Evolutionary conservation across 2,888 invertebrate genomes (phyloP), one percentile per base, ranked within the genome.

Genomic region (Acleris sparsana): DNA sequence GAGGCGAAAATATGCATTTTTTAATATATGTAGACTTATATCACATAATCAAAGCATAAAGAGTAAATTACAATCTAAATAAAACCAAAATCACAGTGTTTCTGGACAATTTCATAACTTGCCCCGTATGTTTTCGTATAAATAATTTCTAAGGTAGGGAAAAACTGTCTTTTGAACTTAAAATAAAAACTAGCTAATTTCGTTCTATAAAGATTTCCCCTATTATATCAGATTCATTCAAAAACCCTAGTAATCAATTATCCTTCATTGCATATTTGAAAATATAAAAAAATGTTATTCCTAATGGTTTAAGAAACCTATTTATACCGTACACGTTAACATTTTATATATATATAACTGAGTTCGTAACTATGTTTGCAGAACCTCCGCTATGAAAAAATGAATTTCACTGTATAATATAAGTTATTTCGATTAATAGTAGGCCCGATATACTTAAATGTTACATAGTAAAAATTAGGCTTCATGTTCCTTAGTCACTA

Each of bases 51-150:
- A 83, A 89, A 91, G 88, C 87, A 88, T 86, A 83, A 74, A 84
- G 83, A 82, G 79, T 85, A 83, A 83, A 86, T 86, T 91, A 91
- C 85, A 79, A 77, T 80, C 87, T 88, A 87, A 86, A 86, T 91
- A 91, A 90, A 89, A 91, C 89, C 89, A 89, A 92, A 92, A 92
- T 92, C 92, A 92, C 92, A 92, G 92, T 86, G 80, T 86, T 80
- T 80, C 79, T 80, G 85, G 89, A 89, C 90, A 88, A 89, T 85
- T 87, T 89, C 80, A 80, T 78, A 89, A 88, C 87, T 87, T 86
- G 92, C 77, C 91, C 84, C 79, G 78, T 85, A 83, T 82, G 80
- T 82, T 84, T 84, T 80, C 78, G 81, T 84, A 88, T 89, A 90
- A 90, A 91, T 89, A 90, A 89, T 82, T 85, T 86, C 84, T 88